phyloP scores from a whole-genome alignment of 1,140 invertebrate species.

The Hypothenemus hampei region DNA sequence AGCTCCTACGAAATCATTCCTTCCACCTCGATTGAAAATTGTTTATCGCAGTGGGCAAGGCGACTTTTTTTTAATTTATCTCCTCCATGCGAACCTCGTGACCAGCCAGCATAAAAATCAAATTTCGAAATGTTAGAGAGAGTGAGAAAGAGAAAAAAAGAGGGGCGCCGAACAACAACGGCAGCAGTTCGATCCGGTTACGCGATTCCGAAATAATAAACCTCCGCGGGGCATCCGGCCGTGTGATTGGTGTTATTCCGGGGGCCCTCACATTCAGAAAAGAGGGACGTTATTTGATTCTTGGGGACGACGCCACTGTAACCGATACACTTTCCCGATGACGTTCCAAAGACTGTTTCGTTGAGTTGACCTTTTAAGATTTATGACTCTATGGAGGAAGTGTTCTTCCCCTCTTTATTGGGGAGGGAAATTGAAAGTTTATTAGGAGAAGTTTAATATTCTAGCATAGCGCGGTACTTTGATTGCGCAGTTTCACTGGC shows the following conservation, averaged over 20 bases:
- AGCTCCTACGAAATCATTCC: background rate
- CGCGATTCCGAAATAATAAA: conserved; percentile 24
- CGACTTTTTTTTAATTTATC: conserved; percentile 16
- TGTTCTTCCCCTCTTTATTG: too few species aligned
- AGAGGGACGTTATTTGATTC: background rate
- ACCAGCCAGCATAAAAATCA: conserved; percentile 23
- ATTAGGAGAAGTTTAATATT: too few species aligned
- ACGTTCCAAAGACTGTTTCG: too few species aligned
- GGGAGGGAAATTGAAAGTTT: too few species aligned
- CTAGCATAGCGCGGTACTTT: too few species aligned
- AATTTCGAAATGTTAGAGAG: conserved; percentile 19
- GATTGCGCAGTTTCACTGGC: too few species aligned
- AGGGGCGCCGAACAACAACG: background rate
- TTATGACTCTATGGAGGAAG: too few species aligned
- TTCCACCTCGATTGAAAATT: background rate
- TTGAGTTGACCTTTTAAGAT: too few species aligned
- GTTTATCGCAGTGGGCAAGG: conserved; percentile 13
- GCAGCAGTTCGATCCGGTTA: conserved; percentile 11
- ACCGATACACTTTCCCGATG: too few species aligned
- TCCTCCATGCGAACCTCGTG: conserved; percentile 1
- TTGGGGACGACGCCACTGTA: background rate
- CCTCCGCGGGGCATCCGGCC: conserved; percentile 18
- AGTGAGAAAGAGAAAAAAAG: too few species aligned
- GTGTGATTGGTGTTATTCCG: conserved; percentile 26
- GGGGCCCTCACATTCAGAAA: background rate